Conservation (phyloP, 2,113 vertebrate genomes). For the Oryzias celebensis region DNA sequence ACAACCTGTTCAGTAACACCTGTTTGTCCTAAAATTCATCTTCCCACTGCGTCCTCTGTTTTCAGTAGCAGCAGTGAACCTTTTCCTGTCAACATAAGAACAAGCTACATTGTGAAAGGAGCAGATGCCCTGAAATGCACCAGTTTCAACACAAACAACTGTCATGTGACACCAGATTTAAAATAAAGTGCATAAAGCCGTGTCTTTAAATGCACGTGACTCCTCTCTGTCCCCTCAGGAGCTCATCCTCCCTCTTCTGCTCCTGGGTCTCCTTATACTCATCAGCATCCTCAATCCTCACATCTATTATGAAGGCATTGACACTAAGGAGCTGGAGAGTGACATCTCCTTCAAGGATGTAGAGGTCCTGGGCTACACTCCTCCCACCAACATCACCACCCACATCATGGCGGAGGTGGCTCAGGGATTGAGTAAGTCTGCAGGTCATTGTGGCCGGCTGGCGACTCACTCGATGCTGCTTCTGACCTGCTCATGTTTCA, state of each 20-base stretch:
- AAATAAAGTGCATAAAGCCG: too few relatives aligned
- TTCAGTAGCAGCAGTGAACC: too few relatives aligned
- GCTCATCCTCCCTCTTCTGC: conserved; percentile 61
- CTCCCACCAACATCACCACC: conserved; percentile 73
- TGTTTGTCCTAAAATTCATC: too few relatives aligned
- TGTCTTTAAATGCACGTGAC: background rate
- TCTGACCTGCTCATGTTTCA: conserved; percentile 5
- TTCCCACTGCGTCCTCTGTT: too few relatives aligned
- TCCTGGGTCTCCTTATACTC: conserved; percentile 77
- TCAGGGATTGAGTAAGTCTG: conserved; percentile 67
- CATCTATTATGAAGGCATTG: conserved; percentile 69
- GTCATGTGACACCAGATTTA: too few relatives aligned
- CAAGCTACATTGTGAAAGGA: too few relatives aligned
- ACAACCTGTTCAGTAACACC: too few relatives aligned
- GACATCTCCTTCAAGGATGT: conserved; percentile 31
- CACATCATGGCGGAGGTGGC: conserved; percentile 84
- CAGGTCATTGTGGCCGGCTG: background rate
- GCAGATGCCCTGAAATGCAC: too few relatives aligned
- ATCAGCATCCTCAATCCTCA: conserved; percentile 79
- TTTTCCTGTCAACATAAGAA: too few relatives aligned
- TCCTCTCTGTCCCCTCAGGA: conserved; percentile 71
- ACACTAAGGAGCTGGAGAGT: conserved; percentile 68
- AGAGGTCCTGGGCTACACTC: conserved; percentile 77
- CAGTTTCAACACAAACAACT: too few relatives aligned
- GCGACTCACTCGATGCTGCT: background rate